Evolutionary conservation across 2,113 vertebrate genomes (phyloP).

Genomic region (Thunnus thynnus): DNA sequence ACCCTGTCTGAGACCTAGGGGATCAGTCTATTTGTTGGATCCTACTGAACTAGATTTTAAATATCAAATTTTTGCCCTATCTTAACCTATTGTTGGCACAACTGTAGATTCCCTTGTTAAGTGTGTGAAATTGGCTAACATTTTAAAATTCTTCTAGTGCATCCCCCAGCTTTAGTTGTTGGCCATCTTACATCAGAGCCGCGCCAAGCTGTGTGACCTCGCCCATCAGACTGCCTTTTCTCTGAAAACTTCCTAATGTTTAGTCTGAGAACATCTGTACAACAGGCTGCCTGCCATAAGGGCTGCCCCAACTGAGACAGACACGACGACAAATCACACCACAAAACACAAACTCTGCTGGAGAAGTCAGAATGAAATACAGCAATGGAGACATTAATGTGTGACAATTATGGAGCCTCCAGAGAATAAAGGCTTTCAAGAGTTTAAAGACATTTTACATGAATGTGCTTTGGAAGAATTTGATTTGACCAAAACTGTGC

Average conservation of each 20-base stretch:
- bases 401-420: neutral
- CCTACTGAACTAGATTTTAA: no score
- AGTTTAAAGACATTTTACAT: neutral
- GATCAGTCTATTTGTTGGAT: no score
- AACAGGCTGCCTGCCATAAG: constrained; percentile 3
- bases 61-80: no score
- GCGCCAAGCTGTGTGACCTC: no score
- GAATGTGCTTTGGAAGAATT: neutral
- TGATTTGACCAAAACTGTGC: neutral
- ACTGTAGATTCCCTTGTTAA: no score
- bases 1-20: no score
- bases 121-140: no score
- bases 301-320: constrained; percentile 4
- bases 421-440: neutral
- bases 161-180: no score
- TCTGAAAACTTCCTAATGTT: constrained; percentile 50
- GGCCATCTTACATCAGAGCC: no score
- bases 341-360: neutral
- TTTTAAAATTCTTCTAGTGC: no score
- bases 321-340: constrained; percentile 3
- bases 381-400: neutral
- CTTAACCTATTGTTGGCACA: no score
- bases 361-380: neutral
- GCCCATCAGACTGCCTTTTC: constrained; percentile 7
- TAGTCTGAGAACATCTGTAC: constrained; percentile 53